These are phyloP conservation scores for Hermaeophaga mercurialis DNA, from an alignment of 2,888 invertebrate genomes.

Conservation along the genomic window DNA sequence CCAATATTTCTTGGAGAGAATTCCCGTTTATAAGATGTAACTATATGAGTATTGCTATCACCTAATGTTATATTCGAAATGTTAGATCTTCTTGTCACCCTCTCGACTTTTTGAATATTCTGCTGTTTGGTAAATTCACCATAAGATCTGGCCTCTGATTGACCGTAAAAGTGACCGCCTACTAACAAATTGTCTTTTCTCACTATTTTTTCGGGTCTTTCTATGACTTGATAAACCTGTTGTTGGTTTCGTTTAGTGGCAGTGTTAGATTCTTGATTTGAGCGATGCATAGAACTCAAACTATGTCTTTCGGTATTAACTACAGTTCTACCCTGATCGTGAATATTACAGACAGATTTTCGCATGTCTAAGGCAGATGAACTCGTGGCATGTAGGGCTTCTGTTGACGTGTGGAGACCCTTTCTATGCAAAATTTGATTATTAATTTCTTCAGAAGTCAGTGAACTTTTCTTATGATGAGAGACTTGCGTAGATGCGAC, in stretches of 20 bases:
- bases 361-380: slow-evolving; percentile 79
- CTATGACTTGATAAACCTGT: slow-evolving; percentile 58
- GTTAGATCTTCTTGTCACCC: slow-evolving; percentile 68
- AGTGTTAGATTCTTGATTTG: slow-evolving; percentile 61
- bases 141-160: slow-evolving; percentile 73
- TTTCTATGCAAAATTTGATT: slow-evolving; percentile 82
- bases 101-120: slow-evolving; percentile 62
- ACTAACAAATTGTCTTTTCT: slow-evolving; percentile 72
- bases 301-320: slow-evolving; percentile 76
- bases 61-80: slow-evolving; percentile 78
- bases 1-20: slow-evolving; percentile 72
- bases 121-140: slow-evolving; percentile 66
- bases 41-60: slow-evolving; percentile 64
- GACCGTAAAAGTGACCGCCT: slow-evolving; percentile 75
- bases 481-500: slow-evolving; percentile 18
- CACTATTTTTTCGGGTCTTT: slow-evolving; percentile 67
- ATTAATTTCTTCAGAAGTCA: slow-evolving; percentile 74
- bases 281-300: slow-evolving; percentile 79
- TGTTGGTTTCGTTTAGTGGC: slow-evolving; percentile 63
- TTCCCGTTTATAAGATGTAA: slow-evolving; percentile 78
- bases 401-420: slow-evolving; percentile 69
- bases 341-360: slow-evolving; percentile 79
- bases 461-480: slow-evolving; percentile 74
- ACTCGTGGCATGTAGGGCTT: slow-evolving; percentile 73
- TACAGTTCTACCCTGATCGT: slow-evolving; percentile 73